Evolutionary conservation across 1,140 invertebrate genomes (phyloP), one percentile per base, ranked within the genome.

Genomic region (Caenorhabditis brenneri): DNA sequence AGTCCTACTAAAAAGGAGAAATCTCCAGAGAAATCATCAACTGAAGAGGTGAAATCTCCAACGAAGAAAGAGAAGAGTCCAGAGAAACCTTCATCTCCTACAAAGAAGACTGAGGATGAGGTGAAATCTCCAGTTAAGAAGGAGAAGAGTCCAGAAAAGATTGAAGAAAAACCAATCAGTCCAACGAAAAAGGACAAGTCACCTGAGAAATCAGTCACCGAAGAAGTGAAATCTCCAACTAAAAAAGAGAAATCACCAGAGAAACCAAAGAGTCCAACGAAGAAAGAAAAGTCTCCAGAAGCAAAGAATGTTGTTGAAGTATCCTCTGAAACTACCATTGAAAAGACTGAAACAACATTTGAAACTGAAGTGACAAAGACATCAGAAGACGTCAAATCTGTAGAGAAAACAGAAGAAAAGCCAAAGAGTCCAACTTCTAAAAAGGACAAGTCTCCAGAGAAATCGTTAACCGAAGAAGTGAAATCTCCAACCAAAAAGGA

Each of bases 341-440:
- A 65, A n/a, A 65, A 65, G 31, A 65, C 31, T 33, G 58, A 65
- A 36, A 36, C 58, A 19, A 65, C 58, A 27, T 7, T 19, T 15
- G 69, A 78, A 48, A 15, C 24, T 1, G 49, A 79, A 51, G 16
- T 24, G 24, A 29, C 74, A 46, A 49, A 29, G 31, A 16, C 39
- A 27, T 49, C 74, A 10, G 74, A n/a, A n/a, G n/a, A n/a, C n/a
- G n/a, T n/a, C n/a, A 55, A 80, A 24, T 46, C 42, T 49, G 22
- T n/a, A n/a, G n/a, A 79, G 22, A 79, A 79, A 16, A 46, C 78
- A 31, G 83, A 80, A 10, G 79, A 84, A 39, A 42, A 86, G 19
- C 79, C 79, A 60, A 81, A 78, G 27, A 48, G 60, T 29, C 33
- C 46, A 58, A 51, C 82, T n/a, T n/a, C n/a, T 2, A 42, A 87